Base-by-base conservation (phyloP, 2,113 vertebrate species). In the Prolemur simus region DNA sequence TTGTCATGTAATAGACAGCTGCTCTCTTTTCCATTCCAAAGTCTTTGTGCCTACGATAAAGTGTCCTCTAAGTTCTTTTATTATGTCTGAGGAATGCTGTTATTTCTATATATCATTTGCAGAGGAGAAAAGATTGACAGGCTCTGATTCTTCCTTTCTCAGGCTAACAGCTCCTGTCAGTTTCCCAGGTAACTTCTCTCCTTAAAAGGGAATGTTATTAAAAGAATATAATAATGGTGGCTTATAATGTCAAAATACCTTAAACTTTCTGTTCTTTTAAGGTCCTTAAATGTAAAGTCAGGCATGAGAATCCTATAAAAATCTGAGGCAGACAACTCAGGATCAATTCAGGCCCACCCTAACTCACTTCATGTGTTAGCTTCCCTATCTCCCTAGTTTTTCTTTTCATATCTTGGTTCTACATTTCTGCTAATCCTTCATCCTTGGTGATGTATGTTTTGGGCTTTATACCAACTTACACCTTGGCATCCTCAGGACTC, bases 181-280 rank as follows among this genome's bases (percentile, higher is more conserved):
- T 97, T 93, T 97, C 87, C 84, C 88, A 96, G 95, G 93, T 96
- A 96, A 96, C 76, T 94, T 89, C 25, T 96, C 56, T 92, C 80
- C 81, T 97, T 96, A 97, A 96, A 96, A 90, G 88, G 85, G 29
- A 92, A 47, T 86, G 78, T 93, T 94, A 86, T 94, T 94, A 89
- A 97, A 93, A 96, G 69, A 97, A 85, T 74, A 78, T 94, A 73
- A 86, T 94, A 91, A 82, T 66, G 74, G 37, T 97, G 63, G 52
- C 56, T 95, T 88, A 69, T 66, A 94, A 82, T 96, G 91, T 94
- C 94, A 97, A 96, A 97, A 93, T 95, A 88, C 1, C 71, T 94
- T 95, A 94, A 84, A 85, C 27, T 77, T 95, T 73, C 42, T 87
- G 54, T 94, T 96, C 42, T 91, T 96, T 95, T 95, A 25, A 95